Conservation (phyloP, 2,888 invertebrate genomes). For the Linnaemya vulpina region DNA sequence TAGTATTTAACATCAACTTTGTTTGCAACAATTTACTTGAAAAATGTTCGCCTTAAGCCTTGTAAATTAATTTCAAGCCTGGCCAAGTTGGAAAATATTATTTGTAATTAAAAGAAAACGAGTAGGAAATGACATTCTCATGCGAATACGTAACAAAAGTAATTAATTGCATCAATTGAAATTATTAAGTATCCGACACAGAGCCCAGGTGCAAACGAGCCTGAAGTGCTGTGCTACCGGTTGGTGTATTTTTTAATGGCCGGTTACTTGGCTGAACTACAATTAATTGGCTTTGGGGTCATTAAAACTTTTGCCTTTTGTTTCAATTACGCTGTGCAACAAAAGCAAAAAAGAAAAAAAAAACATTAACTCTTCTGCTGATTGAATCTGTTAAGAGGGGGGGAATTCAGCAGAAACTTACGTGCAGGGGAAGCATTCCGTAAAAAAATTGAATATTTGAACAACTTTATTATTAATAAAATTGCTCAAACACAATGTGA, state of each 20-base stretch:
- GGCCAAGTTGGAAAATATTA: background rate
- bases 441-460: too few relatives aligned
- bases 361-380: too few relatives aligned
- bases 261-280: background rate
- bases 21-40: slow-evolving; percentile 1
- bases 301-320: too few relatives aligned
- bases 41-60: background rate
- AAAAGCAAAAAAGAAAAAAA: too few relatives aligned
- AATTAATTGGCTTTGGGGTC: background rate
- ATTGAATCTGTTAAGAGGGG: too few relatives aligned
- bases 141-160: slow-evolving; percentile 15
- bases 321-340: too few relatives aligned
- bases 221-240: background rate
- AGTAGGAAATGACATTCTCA: background rate
- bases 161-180: background rate
- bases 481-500: too few relatives aligned
- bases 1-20: background rate
- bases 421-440: too few relatives aligned
- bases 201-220: background rate
- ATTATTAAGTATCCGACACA: slow-evolving; percentile 7
- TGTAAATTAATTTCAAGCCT: slow-evolving; percentile 25
- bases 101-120: slow-evolving; percentile 14
- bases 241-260: background rate
- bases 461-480: too few relatives aligned
- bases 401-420: too few relatives aligned